Base-by-base conservation (phyloP, 2,113 vertebrate genomes). In the Poeciliopsis prolifica region DNA sequence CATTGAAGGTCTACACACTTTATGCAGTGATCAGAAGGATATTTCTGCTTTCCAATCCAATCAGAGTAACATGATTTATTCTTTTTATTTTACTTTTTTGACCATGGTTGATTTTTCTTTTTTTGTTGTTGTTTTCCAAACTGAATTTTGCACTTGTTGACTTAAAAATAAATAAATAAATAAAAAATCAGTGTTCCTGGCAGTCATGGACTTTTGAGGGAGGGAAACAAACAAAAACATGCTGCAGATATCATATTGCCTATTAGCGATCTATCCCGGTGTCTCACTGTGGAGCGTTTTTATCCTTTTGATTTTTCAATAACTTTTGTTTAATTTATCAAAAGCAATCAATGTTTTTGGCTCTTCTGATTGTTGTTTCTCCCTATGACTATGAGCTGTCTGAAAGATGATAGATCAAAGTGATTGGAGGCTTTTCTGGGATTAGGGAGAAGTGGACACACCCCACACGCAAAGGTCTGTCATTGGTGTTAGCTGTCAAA, bases 21-120 rank as follows among this genome's bases (percentile, higher is more conserved):
- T 66, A 35, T 62, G 61, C 67, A 19, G 67, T 61, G 60, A 61
- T 74, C 37, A 29, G 61, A 22, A 37, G 40, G n/a, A 31, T 64
- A 51, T 33, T 76, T 42, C 67, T 60, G 31, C 75, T 76, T 70
- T 73, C 67, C 29, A 65, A 48, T 74, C 28, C 15, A 74, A 67
- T 76, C 29, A 31, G 22, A 48, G 61, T 3, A 33, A 67, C 37
- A 58, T 29, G 48, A 61, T 70, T 81, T 82, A 48, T 80, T 80
- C 78, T 11, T 74, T 14, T 28, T 70, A 31, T 31, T 80, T 80
- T 62, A 75, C 75, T 78, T 28, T 42, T 48, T 19, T 72, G 70
- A 74, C 65, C n/a, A 48, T 68, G 69, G 67, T 8, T 71, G 70
- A 64, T 68, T 76, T 70, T 67, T 26, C 1, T 33, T 33, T 33